Percentiles rank a stretch among this genome's conserved stretches.
Conservation (phyloP, 2,113 vertebrate species). For the Callocephalon fimbriatum region DNA sequence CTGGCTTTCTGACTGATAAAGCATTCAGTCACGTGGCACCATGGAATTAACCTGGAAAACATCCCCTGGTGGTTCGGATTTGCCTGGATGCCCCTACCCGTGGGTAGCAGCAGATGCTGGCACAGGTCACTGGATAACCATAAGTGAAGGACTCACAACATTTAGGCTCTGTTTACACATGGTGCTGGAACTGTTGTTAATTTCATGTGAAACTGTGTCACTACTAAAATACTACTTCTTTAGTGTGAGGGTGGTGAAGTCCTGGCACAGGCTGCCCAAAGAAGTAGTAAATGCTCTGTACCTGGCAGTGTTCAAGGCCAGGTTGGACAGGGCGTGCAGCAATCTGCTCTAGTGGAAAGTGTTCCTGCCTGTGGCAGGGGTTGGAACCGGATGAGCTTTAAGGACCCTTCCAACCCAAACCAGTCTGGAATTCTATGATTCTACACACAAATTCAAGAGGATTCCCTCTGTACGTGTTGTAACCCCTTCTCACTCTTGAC, state of each 20-base stretch:
- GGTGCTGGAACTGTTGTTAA: neutral
- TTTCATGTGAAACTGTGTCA: neutral
- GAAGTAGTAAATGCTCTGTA: neutral
- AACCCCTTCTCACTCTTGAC: neutral
- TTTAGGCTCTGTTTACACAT: neutral
- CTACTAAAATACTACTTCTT: neutral
- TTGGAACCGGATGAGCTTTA: neutral
- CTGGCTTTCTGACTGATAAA: neutral
- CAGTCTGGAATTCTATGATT: neutral
- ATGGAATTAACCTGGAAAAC: neutral
- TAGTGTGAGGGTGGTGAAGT: neutral
- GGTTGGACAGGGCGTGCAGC: neutral
- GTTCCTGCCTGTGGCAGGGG: neutral
- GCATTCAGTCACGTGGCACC: accelerated
- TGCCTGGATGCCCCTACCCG: neutral
- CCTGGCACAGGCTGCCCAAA: neutral
- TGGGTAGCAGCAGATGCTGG: accelerated
- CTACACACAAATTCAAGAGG: neutral
- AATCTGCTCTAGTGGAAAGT: neutral
- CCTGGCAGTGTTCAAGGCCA: neutral
- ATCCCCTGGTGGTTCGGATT: neutral
- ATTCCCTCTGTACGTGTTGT: neutral
- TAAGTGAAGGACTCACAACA: accelerated
- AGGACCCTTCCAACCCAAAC: neutral
- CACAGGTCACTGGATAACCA: neutral